Percentiles rank a stretch among this genome's conserved stretches.
Evolutionary conservation across 2,888 invertebrate genomes (phyloP).

Genomic region (Chaetogeoica ovagalla): DNA sequence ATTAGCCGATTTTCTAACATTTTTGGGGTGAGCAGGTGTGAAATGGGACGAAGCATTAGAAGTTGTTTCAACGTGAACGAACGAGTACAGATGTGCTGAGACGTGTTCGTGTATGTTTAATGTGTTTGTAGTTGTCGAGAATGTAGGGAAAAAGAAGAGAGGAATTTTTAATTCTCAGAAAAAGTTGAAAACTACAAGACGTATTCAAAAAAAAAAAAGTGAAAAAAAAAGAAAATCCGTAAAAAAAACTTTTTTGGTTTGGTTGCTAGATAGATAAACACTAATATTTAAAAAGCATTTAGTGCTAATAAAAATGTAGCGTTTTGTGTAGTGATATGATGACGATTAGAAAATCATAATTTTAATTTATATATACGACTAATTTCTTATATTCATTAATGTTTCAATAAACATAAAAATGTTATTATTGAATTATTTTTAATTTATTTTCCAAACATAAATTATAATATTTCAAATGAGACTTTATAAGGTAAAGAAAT

Average conservation of each 20-base stretch:
- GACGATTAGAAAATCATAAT: too few relatives aligned
- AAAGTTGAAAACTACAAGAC: constrained; percentile 23
- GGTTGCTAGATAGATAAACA: not conserved
- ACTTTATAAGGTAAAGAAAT: too few relatives aligned
- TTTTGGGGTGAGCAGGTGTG: constrained; percentile 1
- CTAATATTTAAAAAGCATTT: constrained; percentile 3
- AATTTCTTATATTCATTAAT: too few relatives aligned
- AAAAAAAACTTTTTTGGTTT: not conserved
- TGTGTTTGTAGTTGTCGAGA: constrained; percentile 5
- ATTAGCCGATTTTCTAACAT: constrained; percentile 27
- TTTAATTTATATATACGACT: too few relatives aligned
- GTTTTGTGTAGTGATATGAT: too few relatives aligned
- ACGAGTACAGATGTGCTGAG: constrained; percentile 23
- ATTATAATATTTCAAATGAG: too few relatives aligned
- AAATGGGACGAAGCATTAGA: constrained; percentile 6
- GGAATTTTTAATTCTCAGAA: not conserved
- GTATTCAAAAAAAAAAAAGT: not conserved
- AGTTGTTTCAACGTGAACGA: constrained; percentile 26
- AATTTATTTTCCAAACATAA: too few relatives aligned
- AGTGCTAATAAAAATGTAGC: not conserved
- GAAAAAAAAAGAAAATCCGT: not conserved
- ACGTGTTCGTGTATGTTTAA: constrained; percentile 31
- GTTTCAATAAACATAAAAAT: too few relatives aligned
- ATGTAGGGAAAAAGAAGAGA: not conserved
- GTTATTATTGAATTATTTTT: too few relatives aligned